Evolutionary conservation across 2,113 vertebrate species (phyloP), one percentile per base, ranked within the genome.

Genomic region (Paraplagusia blochii): DNA sequence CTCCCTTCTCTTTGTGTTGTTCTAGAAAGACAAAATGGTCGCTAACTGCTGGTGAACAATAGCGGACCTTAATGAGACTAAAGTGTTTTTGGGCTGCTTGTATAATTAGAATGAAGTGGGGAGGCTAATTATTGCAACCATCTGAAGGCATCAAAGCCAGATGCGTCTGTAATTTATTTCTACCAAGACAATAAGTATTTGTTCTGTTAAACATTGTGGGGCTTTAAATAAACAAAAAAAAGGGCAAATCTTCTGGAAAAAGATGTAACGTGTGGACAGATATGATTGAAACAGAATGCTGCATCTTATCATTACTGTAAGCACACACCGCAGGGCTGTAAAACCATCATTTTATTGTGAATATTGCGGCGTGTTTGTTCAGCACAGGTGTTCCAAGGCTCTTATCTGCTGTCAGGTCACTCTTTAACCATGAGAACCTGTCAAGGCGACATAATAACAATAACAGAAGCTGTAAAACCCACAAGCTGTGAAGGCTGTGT

Each of bases 1-100:
- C 83, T 83, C 81, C 83, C 75, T 45, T 83, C 63, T 64, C 72
- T 88, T 88, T 87, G 81, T 81, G 67, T 63, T 67, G 58, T 69
- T 71, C 77, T 74, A 62, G 76, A 72, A 82, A 77, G 67, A 77
- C 72, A 73, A 85, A 82, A 85, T 79, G 79, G 80, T 70, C 66
- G 73, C 80, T 80, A 80, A 82, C 76, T 77, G 73, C 56, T 63
- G 72, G 60, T 22, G 8, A 53, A 85, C 79, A 85, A 81, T 81
- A 44, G 78, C 58, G 13, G 3, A 53, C 51, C 45, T 68, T 82
- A 86, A 82, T 87, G 79, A 78, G 68, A 85, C 70, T 49, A 68
- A 74, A 79, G 77, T 80, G 70, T 83, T 85, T 73, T 71, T 62
- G 63, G 81, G 76, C 52, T 65, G 76, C 70, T 78, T 58, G 62